These are phyloP conservation scores for Cataglyphis rosenhaueri DNA, from an alignment of 2,888 invertebrate species.

Conservation along the genomic window DNA sequence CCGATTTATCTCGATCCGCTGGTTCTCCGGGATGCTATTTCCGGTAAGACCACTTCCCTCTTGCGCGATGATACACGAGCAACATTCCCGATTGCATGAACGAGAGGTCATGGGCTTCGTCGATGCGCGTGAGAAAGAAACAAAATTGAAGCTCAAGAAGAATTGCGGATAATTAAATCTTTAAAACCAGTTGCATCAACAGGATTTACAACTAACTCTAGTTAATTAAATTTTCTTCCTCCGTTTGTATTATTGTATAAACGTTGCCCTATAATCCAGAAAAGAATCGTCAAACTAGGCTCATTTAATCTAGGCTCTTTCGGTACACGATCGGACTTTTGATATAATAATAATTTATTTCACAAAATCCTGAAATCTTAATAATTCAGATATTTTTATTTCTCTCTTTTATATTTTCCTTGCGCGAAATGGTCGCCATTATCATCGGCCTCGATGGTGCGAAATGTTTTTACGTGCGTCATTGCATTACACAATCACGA, in stretches of 20 bases:
- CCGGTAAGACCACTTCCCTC: conserved; percentile 65
- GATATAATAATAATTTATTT: background rate
- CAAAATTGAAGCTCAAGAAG: background rate
- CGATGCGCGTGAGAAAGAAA: background rate
- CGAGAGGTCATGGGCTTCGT: background rate
- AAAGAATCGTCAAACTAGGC: background rate
- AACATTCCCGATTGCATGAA: conserved; percentile 25
- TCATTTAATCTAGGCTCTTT: background rate
- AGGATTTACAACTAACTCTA: background rate
- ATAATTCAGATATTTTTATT: background rate
- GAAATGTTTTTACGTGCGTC: background rate
- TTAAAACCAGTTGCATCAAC: background rate
- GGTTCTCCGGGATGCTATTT: conserved; percentile 66
- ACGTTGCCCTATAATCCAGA: background rate
- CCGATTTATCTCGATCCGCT: conserved; percentile 77
- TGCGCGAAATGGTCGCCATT: background rate
- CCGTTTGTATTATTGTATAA: background rate
- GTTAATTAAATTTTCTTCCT: conserved; percentile 14
- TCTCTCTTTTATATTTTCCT: background rate
- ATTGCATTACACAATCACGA: background rate
- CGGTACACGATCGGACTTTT: background rate
- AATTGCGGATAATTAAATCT: background rate
- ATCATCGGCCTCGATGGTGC: background rate
- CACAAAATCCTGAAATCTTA: background rate
- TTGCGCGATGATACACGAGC: conserved; percentile 57